Evolutionary conservation across 1,140 invertebrate species (phyloP), one percentile per base, ranked within the genome.

Genomic region (Camponotus pennsylvanicus): DNA sequence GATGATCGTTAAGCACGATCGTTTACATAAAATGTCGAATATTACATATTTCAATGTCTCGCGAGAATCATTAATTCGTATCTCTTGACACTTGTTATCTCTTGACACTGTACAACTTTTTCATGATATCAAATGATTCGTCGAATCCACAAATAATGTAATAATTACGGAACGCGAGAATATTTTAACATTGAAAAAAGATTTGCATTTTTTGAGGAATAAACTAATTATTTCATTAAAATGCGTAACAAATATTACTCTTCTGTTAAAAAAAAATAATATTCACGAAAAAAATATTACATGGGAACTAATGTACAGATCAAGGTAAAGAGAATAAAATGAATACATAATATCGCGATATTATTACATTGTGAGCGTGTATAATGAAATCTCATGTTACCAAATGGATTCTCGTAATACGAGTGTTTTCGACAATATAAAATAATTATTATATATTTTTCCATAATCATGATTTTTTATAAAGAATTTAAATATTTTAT

Each of bases 1-100:
- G 59, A 45, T 40, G 70, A 66, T 84, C 78, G 52, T 75, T 57
- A 83, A 78, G 76, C 59, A 40, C 32, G 42, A 40, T 75, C 27
- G 83, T 87, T 52, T 82, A 42, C 64, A 34, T 45, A 11, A 55
- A 82, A 71, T 21, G 34, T 13, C 27, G 49, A n/a, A 55, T 13
- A n/a, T 27, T 27, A 27, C n/a, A 55, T 55, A 21, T 27, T 13
- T 59, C 37, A 27, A 82, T 55, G 11, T 80, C 55, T 8, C 63
- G 37, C 45, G 6, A 32, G 34, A 37, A 1, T 3, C 27, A 37
- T 49, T 18, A 27, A 66, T 37, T 79, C 76, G 32, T 18, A 40
- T 18, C 32, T 27, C 21, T 40, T 13, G 34, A 40, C 11, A 32
- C 11, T 21, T 18, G 37, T 15, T 15, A 64, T 78, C 42, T 27